Conservation (phyloP, 1,140 invertebrate genomes). For the Lucilia cuprina region DNA sequence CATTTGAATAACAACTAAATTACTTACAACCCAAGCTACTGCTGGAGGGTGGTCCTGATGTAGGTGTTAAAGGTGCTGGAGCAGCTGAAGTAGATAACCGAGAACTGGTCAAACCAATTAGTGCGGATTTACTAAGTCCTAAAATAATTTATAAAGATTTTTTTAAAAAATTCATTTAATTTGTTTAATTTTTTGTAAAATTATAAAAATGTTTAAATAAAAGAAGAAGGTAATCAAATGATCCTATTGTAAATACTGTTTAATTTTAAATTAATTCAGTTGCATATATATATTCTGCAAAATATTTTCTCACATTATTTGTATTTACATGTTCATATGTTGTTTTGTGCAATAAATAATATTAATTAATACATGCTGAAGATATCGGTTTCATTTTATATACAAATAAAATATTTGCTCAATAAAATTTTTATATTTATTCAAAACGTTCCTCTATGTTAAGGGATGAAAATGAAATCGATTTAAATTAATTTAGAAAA, state of each 20-base stretch:
- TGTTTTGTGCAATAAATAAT: too few relatives aligned
- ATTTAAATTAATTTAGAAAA: too few relatives aligned
- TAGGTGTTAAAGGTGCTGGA: slow-evolving; percentile 73
- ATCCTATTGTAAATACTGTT: slow-evolving; percentile 36
- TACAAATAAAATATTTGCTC: too few relatives aligned
- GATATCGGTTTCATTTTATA: too few relatives aligned
- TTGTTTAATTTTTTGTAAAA: not conserved
- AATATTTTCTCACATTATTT: too few relatives aligned
- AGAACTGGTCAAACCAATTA: slow-evolving; percentile 78
- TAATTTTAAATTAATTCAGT: too few relatives aligned
- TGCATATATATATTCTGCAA: too few relatives aligned
- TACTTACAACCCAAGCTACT: slow-evolving; percentile 72
- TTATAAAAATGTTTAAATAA: not conserved
- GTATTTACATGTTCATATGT: too few relatives aligned
- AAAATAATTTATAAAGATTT: slow-evolving; percentile 27
- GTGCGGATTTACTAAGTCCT: slow-evolving; percentile 81
- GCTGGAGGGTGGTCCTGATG: slow-evolving; percentile 73
- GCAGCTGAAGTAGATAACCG: slow-evolving; percentile 67
- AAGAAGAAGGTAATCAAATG: slow-evolving; percentile 35
- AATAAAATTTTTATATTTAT: too few relatives aligned
- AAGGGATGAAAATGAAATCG: too few relatives aligned
- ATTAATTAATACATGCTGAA: too few relatives aligned
- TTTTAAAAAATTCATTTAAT: not conserved
- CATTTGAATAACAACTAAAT: not conserved
- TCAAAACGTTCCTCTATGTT: too few relatives aligned